Conservation (phyloP, 2,797 vertebrate species). For the Mormyrus hasselquistii region DNA sequence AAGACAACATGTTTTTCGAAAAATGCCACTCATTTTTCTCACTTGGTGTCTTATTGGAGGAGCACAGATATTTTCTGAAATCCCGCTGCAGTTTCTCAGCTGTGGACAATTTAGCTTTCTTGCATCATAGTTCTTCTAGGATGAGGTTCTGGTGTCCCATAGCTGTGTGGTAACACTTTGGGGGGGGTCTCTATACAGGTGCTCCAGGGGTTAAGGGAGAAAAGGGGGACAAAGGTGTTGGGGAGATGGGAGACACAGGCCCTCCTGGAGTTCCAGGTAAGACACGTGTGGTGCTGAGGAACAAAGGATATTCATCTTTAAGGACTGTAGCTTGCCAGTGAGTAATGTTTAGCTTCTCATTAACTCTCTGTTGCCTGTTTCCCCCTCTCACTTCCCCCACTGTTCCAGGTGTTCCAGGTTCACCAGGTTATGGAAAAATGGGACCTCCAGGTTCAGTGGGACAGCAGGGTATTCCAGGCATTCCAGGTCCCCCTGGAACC, state of each 20-base stretch:
- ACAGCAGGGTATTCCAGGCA: slow-evolving; percentile 88
- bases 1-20: background rate
- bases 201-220: slow-evolving; percentile 74
- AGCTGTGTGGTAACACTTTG: background rate
- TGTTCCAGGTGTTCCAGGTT: slow-evolving; percentile 75
- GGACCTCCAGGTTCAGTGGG: slow-evolving; percentile 81
- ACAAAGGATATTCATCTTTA: background rate
- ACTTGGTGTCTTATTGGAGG: background rate
- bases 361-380: background rate
- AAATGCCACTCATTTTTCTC: background rate
- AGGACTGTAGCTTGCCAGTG: background rate
- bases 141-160: background rate
- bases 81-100: background rate
- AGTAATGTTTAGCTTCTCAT: background rate
- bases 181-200: slow-evolving; percentile 55
- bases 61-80: background rate
- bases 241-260: slow-evolving; percentile 82
- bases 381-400: background rate
- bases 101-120: background rate
- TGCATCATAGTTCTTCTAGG: background rate
- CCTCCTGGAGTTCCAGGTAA: slow-evolving; percentile 84
- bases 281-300: background rate
- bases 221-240: slow-evolving; percentile 82
- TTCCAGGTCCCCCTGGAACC: slow-evolving; percentile 74
- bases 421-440: slow-evolving; percentile 87